phyloP scores from a whole-genome alignment of 2,797 vertebrate species.

The Gorsachius magnificus region DNA sequence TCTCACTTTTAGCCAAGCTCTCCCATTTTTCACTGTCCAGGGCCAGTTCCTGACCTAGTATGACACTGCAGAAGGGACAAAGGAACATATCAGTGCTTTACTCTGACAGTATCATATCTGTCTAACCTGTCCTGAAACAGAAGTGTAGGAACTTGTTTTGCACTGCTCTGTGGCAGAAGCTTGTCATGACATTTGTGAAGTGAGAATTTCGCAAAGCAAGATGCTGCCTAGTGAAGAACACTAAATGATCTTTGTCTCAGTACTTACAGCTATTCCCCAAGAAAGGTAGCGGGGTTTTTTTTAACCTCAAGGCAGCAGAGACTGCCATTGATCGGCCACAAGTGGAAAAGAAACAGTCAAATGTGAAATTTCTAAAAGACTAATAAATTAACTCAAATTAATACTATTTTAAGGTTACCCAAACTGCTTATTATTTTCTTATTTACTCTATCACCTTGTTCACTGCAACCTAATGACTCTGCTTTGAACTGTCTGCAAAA shows the following conservation, averaged over 20 bases:
- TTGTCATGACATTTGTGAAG: not conserved
- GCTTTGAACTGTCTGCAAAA: not conserved
- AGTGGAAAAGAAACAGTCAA: not conserved
- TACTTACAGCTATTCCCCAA: not conserved
- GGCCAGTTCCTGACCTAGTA: not conserved
- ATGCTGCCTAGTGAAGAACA: not conserved
- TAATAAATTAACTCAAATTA: not conserved
- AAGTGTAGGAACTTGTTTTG: not conserved
- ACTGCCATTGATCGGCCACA: not conserved
- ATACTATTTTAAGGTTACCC: not conserved
- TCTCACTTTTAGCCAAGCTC: not conserved
- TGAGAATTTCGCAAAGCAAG: too few species aligned
- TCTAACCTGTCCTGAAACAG: not conserved
- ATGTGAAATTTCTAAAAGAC: not conserved
- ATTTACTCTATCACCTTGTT: not conserved
- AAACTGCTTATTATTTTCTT: not conserved
- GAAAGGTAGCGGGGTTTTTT: fast-evolving
- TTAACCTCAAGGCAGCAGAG: not conserved
- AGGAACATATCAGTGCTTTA: not conserved
- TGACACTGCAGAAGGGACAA: not conserved
- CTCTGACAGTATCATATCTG: not conserved
- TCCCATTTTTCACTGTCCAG: not conserved
- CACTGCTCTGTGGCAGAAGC: not conserved
- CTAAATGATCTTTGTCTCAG: not conserved
- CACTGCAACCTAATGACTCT: not conserved